Base-by-base conservation (phyloP, 2,797 vertebrate genomes). In the Rallus crepitans region DNA sequence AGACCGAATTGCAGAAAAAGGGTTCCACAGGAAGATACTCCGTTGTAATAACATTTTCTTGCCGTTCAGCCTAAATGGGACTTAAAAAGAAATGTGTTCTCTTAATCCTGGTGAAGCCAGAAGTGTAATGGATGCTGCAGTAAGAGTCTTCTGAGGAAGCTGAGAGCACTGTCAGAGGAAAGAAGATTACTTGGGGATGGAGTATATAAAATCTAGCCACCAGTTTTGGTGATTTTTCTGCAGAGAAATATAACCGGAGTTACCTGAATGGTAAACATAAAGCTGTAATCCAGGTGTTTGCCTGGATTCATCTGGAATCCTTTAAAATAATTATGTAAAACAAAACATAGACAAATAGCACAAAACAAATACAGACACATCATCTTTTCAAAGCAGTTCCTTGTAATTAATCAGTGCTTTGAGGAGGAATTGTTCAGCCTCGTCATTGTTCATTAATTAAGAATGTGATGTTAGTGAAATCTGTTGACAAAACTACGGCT, bases 391-490 rank as follows among this genome's bases (percentile, higher is more conserved):
- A 57, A 91, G 66, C 56, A 64, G 35, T 75, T 82, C 61, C 39
- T 90, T 77, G 73, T 89, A 96, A 96, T 95, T 93, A 96, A 73
- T 92, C 93, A 77, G 86, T 53, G 81, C 78, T 95, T 95, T 87
- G 81, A 90, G 86, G 14, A 94, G 47, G 68, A 93, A 90, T 93
- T 92, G 77, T 89, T 96, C 86, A 85, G 72, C 68, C 53, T 89
- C 48, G 6, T 31, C 75, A 60, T 77, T 87, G 81, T 94, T 95
- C 40, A 11, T 92, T 94, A 92, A 92, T 92, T 95, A 86, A 85
- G 65, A 81, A 61, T 68, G 57, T 40, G 57, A 64, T 87, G 59
- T 82, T 82, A 72, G 60, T 48, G 33, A 93, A 93, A 66, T 93
- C 65, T 87, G 60, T 93, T 92, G 90, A 87, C 81, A 89, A 61